Evolutionary conservation across 2,888 invertebrate genomes (phyloP).

Genomic region (Ptychoptera albimana): DNA sequence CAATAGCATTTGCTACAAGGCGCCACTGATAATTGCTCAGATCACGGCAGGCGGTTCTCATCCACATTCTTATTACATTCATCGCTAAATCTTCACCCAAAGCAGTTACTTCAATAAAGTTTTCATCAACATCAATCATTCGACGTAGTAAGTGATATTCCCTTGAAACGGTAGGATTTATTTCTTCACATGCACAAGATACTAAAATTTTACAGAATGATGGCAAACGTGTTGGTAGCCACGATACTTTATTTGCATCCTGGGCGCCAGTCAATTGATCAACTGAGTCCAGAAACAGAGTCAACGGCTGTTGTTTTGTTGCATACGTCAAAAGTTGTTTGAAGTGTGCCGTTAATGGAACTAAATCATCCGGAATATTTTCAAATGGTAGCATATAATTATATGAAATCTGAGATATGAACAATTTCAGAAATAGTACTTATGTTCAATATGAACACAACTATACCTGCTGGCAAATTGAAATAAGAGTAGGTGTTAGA

Average conservation of each 20-base stretch:
- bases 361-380: constrained; percentile 89
- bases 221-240: constrained; percentile 86
- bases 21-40: constrained; percentile 89
- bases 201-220: constrained; percentile 83
- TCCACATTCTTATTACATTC: constrained; percentile 88
- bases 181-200: constrained; percentile 77
- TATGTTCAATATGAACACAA: neutral
- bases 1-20: constrained; percentile 82
- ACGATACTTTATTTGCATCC: constrained; percentile 88
- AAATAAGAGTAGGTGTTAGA: constrained; percentile 82
- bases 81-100: constrained; percentile 87
- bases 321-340: constrained; percentile 82
- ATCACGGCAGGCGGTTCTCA: constrained; percentile 75
- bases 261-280: constrained; percentile 92
- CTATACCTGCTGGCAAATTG: constrained; percentile 81
- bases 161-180: constrained; percentile 70
- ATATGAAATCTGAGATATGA: constrained; percentile 58
- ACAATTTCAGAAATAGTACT: neutral
- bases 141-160: constrained; percentile 72
- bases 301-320: constrained; percentile 64
- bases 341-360: constrained; percentile 89
- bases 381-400: constrained; percentile 84
- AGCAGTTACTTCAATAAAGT: constrained; percentile 78
- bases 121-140: constrained; percentile 78
- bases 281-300: constrained; percentile 88